These are phyloP conservation scores for Dolichoris vasculosae DNA, from an alignment of 1,140 invertebrate species.

Conservation along the genomic window DNA sequence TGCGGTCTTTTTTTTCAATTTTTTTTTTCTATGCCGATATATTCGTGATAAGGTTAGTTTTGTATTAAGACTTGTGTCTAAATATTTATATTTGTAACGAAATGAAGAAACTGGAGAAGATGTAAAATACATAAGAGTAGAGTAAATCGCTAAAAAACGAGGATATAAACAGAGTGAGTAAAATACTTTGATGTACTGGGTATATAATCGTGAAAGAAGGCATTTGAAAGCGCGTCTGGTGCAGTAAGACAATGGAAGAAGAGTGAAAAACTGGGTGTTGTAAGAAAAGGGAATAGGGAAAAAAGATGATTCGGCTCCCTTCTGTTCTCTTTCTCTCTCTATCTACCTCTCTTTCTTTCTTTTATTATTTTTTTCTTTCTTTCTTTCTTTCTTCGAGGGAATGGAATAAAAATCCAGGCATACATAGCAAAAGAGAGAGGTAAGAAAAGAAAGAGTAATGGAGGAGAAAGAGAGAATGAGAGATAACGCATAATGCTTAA, in stretches of 20 bases:
- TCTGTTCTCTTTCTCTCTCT: background rate
- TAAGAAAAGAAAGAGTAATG: no score
- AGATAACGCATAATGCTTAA: conserved; percentile 67
- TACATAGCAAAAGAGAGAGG: background rate
- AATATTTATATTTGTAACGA: background rate
- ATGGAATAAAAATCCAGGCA: background rate
- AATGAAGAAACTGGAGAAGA: background rate
- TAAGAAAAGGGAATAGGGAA: conserved; percentile 2
- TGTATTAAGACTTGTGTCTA: background rate
- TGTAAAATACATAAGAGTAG: background rate
- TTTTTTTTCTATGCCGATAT: background rate
- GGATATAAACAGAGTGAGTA: background rate
- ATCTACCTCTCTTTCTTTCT: no score
- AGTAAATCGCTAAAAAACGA: background rate
- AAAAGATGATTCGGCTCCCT: background rate
- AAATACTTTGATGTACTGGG: background rate
- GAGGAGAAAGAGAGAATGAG: background rate
- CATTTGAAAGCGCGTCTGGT: background rate
- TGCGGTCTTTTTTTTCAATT: background rate
- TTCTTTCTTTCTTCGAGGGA: background rate
- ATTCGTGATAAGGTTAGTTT: background rate
- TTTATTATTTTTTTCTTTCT: no score
- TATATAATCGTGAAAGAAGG: background rate
- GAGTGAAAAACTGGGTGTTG: background rate
- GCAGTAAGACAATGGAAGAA: conserved; percentile 27